Percentiles rank a stretch among this genome's conserved stretches.
Evolutionary conservation across 2,113 vertebrate genomes (phyloP).

Genomic region (Rhinopomastus cyanomelas): DNA sequence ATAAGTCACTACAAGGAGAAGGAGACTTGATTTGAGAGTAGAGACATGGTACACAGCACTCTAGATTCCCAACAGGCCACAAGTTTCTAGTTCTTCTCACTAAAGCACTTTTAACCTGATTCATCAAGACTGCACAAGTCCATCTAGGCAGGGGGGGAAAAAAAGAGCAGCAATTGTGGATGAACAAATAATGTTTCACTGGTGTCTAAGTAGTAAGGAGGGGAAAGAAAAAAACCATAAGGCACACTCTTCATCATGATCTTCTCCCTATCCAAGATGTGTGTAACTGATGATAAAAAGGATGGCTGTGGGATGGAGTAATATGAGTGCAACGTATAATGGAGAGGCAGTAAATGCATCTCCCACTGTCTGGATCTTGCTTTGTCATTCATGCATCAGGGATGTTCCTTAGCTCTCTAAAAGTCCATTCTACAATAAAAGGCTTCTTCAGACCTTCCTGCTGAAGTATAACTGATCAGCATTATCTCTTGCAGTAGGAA

Average conservation of each 20-base stretch:
- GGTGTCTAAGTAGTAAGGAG: neutral
- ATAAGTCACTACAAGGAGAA: neutral
- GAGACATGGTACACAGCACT: neutral
- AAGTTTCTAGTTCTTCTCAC: neutral
- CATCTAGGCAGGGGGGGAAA: neutral
- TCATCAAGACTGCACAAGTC: neutral
- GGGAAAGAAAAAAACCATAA: neutral
- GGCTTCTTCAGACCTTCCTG: neutral
- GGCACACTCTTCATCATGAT: neutral
- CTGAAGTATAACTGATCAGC: neutral
- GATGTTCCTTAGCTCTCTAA: neutral
- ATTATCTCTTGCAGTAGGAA: neutral
- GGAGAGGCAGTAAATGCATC: neutral
- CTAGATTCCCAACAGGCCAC: neutral
- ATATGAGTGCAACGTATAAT: neutral
- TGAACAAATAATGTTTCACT: neutral
- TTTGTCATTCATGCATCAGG: neutral
- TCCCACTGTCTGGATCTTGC: neutral
- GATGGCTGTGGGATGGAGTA: neutral
- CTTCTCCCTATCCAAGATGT: neutral
- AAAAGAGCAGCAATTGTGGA: neutral
- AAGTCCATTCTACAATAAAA: neutral
- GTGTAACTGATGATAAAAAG: neutral
- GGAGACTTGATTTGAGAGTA: neutral
- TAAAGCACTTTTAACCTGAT: neutral